These are phyloP conservation scores for Hylaea fasciaria DNA, from an alignment of 2,888 invertebrate species.

Conservation along the genomic window DNA sequence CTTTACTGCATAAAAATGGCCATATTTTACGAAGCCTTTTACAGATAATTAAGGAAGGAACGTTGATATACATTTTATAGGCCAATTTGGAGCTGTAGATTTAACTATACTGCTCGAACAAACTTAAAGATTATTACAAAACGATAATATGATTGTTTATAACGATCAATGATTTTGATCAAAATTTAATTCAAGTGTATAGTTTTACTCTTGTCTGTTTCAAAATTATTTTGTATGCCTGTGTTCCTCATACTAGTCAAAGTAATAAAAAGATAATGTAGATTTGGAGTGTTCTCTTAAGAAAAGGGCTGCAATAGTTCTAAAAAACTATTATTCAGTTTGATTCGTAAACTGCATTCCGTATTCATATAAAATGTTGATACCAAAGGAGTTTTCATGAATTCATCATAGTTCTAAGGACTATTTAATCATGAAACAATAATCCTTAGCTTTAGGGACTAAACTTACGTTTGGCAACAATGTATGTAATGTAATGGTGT, in stretches of 20 bases:
- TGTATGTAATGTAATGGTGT: conserved; percentile 3
- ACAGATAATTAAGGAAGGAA: too few species aligned
- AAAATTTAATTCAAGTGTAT: too few species aligned
- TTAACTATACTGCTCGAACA: too few species aligned
- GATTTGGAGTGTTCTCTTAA: too few species aligned
- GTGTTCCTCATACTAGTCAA: conserved; percentile 23
- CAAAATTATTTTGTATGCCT: not conserved
- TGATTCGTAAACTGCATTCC: conserved; percentile 19
- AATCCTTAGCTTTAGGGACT: conserved; percentile 9
- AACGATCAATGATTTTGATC: too few species aligned
- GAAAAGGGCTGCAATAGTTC: not conserved
- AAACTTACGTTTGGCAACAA: conserved; percentile 1
- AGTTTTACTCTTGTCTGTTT: too few species aligned
- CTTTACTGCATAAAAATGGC: not conserved
- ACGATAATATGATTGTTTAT: too few species aligned
- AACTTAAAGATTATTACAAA: too few species aligned
- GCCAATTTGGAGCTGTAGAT: not conserved
- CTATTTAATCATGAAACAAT: conserved; percentile 14
- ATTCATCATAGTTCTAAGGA: conserved; percentile 35
- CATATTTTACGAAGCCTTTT: conserved; percentile 3
- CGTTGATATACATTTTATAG: not conserved
- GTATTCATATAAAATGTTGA: conserved; percentile 15
- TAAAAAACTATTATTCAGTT: conserved; percentile 5
- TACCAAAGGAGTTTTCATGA: conserved; percentile 28
- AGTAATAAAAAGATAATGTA: conserved; percentile 1